A percentile compares a stretch with the other conserved stretches of the same genome.
Evolutionary conservation across 2,888 invertebrate genomes (phyloP).

Genomic region (Mellilla xanthometata): DNA sequence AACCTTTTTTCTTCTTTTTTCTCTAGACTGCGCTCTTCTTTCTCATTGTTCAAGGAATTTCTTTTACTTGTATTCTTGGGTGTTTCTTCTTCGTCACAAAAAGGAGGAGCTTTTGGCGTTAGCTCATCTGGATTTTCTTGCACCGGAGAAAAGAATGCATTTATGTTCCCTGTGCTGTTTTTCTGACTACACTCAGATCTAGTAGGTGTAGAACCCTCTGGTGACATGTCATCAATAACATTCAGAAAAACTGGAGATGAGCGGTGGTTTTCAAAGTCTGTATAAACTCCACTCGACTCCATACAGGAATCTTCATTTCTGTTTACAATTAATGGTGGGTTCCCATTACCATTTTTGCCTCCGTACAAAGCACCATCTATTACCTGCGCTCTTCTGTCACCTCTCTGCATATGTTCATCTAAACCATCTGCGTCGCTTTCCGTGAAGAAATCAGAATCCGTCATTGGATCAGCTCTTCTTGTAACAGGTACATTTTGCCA

Average conservation of each 20-base stretch:
- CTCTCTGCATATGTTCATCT: constrained; percentile 87
- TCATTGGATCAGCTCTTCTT: constrained; percentile 91
- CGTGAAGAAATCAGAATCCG: constrained; percentile 95
- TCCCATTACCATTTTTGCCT: constrained; percentile 82
- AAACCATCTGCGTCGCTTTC: constrained; percentile 95
- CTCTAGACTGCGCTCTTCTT: constrained; percentile 58
- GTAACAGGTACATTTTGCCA: constrained; percentile 84
- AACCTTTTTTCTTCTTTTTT: constrained; percentile 81
- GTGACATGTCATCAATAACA: constrained; percentile 87
- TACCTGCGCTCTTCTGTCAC: constrained; percentile 90
- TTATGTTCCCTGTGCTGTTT: constrained; percentile 59
- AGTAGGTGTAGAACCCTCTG: constrained; percentile 83
- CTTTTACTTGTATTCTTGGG: constrained; percentile 70
- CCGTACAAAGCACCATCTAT: constrained; percentile 96
- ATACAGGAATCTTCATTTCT: constrained; percentile 89
- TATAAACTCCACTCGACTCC: constrained; percentile 95
- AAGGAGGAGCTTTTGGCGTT: constrained; percentile 45
- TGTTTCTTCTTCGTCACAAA: constrained; percentile 56
- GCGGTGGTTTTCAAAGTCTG: constrained; percentile 89
- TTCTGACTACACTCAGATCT: constrained; percentile 78
- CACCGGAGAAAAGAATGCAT: constrained; percentile 53
- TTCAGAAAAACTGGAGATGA: constrained; percentile 75
- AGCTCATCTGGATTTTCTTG: constrained; percentile 53
- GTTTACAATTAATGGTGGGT: constrained; percentile 79
- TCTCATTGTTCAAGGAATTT: constrained; percentile 71